phyloP scores from a whole-genome alignment of 1,140 invertebrate species.

The Muscidifurax raptorellus region DNA sequence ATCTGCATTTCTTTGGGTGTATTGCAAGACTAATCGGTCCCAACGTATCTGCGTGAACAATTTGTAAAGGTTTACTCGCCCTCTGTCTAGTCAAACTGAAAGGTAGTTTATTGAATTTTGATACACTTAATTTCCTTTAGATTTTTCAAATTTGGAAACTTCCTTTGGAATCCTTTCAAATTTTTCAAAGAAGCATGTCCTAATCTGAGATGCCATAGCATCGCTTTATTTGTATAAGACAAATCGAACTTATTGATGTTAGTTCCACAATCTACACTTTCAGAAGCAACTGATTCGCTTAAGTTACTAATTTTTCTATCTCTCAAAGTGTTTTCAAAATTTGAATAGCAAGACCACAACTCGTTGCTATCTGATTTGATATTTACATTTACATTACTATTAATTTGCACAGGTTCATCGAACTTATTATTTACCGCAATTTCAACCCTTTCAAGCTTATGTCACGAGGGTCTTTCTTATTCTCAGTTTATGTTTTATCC shows the following conservation, averaged over 20 bases:
- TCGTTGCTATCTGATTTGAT: not conserved
- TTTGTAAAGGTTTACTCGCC: constrained; percentile 13
- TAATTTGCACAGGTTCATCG: not conserved
- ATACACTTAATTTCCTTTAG: constrained; percentile 30
- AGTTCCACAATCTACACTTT: not conserved
- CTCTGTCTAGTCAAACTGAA: constrained; percentile 11
- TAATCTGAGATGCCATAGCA: constrained; percentile 8
- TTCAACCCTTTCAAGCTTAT: no score
- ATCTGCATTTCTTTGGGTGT: constrained; percentile 21
- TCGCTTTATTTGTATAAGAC: constrained; percentile 26
- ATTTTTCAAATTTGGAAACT: constrained; percentile 20
- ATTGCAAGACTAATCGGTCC: constrained; percentile 18
- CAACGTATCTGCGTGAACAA: constrained; percentile 21
- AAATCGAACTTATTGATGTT: not conserved
- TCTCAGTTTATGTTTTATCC: no score
- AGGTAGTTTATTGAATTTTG: constrained; percentile 22
- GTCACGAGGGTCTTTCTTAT: no score
- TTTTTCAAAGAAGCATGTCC: not conserved
- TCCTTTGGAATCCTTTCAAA: not conserved
- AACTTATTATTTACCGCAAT: not conserved
- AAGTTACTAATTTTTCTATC: not conserved
- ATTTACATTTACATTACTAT: not conserved
- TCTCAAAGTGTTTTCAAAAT: not conserved
- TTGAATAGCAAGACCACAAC: not conserved
- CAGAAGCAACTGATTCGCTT: not conserved